Evolutionary conservation across 1,140 invertebrate genomes (phyloP).

Genomic region (Latrodectus geometricus): DNA sequence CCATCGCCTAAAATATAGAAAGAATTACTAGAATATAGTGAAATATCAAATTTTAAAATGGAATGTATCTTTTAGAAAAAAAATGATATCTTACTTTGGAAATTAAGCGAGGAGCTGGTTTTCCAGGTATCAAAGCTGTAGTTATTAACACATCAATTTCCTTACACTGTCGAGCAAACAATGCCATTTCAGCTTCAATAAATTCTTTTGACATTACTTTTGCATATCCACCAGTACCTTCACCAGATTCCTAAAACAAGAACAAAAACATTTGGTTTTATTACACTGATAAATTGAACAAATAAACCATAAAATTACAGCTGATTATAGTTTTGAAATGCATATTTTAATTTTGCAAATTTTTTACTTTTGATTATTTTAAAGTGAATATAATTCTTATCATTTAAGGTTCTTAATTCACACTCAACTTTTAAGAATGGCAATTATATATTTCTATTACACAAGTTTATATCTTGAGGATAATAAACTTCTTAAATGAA

Average conservation of each 20-base stretch:
- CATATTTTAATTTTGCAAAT: background rate
- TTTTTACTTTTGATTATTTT: background rate
- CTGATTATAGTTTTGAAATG: too few species aligned
- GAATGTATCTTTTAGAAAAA: too few species aligned
- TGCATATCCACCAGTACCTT: conserved; percentile 86
- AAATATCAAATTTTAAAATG: background rate
- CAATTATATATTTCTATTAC: too few species aligned
- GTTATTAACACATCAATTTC: conserved; percentile 84
- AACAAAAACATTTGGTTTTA: background rate
- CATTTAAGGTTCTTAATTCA: too few species aligned
- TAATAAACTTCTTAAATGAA: too few species aligned
- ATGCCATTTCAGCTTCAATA: conserved; percentile 84
- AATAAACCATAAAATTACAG: too few species aligned
- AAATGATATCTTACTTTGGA: conserved; percentile 75
- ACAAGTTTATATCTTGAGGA: too few species aligned
- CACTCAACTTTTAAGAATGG: too few species aligned
- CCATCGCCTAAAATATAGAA: conserved; percentile 76
- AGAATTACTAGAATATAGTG: background rate
- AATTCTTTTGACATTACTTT: conserved; percentile 93
- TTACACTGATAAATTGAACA: too few species aligned
- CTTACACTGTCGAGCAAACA: conserved; percentile 87
- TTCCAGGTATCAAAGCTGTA: conserved; percentile 91
- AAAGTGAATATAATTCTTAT: background rate
- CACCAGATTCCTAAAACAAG: conserved; percentile 81
- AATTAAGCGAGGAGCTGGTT: conserved; percentile 84